phyloP scores from a whole-genome alignment of 2,888 invertebrate genomes.

The Schizotus pectinicornis region DNA sequence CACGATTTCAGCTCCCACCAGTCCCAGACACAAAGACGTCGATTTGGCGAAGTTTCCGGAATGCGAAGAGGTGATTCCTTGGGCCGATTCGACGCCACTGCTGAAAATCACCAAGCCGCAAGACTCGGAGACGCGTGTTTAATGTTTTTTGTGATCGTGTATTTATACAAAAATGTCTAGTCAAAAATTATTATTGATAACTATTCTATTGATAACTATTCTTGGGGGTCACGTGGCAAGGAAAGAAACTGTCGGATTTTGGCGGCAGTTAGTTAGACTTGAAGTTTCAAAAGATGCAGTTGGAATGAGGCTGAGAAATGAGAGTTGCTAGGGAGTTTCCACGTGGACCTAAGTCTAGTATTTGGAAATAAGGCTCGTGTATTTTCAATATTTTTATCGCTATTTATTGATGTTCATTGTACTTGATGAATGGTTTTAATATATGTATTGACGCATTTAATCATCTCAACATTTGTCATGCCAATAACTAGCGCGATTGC shows the following conservation, averaged over 20 bases:
- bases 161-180: neutral
- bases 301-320: neutral
- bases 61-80: conserved; percentile 47
- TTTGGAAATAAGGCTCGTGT: conserved; percentile 27
- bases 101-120: conserved; percentile 50
- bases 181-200: conserved; percentile 7
- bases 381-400: conserved; percentile 18
- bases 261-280: neutral
- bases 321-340: conserved; percentile 9
- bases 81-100: conserved; percentile 52
- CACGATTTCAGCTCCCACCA: conserved; percentile 52
- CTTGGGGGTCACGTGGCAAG: neutral
- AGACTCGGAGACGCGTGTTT: conserved; percentile 37
- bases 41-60: conserved; percentile 43
- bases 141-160: neutral
- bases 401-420: conserved; percentile 24
- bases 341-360: conserved; percentile 14
- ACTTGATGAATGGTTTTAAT: conserved; percentile 1
- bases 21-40: conserved; percentile 46
- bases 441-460: neutral
- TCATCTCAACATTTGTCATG: too few species aligned
- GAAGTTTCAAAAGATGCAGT: neutral
- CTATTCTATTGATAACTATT: neutral
- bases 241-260: neutral
- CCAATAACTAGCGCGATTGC: too few species aligned